Conservation (phyloP, 2,113 vertebrate genomes). For the Misgurnus anguillicaudatus region DNA sequence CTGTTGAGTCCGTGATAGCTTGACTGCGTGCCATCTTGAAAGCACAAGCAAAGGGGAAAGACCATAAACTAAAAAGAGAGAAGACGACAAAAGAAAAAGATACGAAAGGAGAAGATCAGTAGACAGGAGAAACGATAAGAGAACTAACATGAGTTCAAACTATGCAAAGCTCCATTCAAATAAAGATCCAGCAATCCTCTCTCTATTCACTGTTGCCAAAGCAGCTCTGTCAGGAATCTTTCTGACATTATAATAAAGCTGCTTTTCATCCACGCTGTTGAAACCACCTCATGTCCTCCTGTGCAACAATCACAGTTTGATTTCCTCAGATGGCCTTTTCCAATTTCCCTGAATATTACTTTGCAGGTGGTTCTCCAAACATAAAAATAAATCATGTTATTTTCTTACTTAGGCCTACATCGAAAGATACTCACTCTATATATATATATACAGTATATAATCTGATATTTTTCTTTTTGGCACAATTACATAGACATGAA, state of each 20-base stretch:
- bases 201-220: conserved; percentile 1
- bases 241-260: conserved; percentile 34
- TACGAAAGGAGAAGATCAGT: too few species aligned
- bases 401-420: background rate
- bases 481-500: background rate
- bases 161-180: conserved; percentile 9
- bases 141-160: conserved; percentile 10
- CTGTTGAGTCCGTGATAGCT: too few species aligned
- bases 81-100: background rate
- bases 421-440: background rate
- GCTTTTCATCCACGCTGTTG: conserved; percentile 26
- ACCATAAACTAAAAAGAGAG: background rate
- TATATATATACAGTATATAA: background rate
- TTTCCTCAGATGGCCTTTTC: background rate
- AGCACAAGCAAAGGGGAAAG: too few species aligned
- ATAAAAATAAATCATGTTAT: background rate
- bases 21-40: too few species aligned
- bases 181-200: conserved; percentile 8
- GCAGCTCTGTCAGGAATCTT: conserved; percentile 18
- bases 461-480: background rate
- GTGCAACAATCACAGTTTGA: conserved; percentile 16
- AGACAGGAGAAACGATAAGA: too few species aligned
- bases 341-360: conserved; percentile 12
- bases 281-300: conserved; percentile 2
- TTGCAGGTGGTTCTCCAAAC: background rate